Conservation (phyloP, 2,888 invertebrate genomes). For the Arrhopalites spinosus region DNA sequence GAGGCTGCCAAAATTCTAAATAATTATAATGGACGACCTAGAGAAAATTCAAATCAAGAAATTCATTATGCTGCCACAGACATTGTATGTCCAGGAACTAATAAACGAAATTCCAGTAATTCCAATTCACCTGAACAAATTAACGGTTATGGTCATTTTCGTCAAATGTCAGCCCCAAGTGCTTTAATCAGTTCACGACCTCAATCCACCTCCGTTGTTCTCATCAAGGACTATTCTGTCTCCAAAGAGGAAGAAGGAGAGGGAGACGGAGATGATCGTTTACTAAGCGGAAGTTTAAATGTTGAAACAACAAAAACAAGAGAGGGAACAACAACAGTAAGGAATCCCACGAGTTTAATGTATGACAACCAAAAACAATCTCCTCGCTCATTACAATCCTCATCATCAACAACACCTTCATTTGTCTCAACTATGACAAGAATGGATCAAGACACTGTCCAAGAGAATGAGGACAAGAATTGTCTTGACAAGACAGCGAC, state of each 20-base stretch:
- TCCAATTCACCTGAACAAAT: too few species aligned
- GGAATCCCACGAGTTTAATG: background rate
- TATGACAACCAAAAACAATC: background rate
- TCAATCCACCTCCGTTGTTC: constrained; percentile 52
- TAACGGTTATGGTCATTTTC: constrained; percentile 4
- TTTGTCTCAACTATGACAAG: too few species aligned
- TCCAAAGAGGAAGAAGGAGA: constrained; percentile 9
- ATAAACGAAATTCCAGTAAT: too few species aligned
- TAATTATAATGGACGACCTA: background rate
- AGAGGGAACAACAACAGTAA: background rate
- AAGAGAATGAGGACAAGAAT: too few species aligned
- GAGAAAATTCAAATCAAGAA: constrained; percentile 39
- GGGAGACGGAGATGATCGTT: too few species aligned
- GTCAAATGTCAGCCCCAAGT: constrained; percentile 27
- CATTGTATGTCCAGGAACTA: constrained; percentile 31
- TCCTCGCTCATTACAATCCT: background rate
- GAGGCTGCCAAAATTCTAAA: constrained; percentile 15
- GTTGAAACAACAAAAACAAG: too few species aligned
- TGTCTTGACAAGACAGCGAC: too few species aligned
- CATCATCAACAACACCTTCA: background rate
- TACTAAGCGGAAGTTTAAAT: too few species aligned
- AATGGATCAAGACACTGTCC: too few species aligned
- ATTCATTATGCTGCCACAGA: constrained; percentile 55
- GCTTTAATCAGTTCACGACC: constrained; percentile 33
- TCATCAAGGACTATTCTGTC: constrained; percentile 48